Conservation (phyloP, 2,113 vertebrate genomes). For the Scytalopus superciliaris region DNA sequence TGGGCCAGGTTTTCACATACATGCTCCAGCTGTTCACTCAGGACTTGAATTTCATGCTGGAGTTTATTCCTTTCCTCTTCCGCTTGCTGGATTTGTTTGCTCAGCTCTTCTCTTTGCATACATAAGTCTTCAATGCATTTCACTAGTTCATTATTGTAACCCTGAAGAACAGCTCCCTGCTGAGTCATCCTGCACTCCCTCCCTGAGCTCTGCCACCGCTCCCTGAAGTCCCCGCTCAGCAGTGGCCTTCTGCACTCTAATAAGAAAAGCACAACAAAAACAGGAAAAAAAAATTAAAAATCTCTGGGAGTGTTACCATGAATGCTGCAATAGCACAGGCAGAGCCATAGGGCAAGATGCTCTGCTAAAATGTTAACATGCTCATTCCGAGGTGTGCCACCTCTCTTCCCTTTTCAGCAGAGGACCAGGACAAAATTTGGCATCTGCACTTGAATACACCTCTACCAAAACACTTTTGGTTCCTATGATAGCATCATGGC, state of each 20-base stretch:
- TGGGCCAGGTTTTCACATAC: conserved; percentile 48
- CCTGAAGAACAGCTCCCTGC: conserved; percentile 61
- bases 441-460: neutral
- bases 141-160: conserved; percentile 63
- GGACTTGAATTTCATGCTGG: conserved; percentile 46
- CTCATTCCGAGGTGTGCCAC: neutral
- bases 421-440: neutral
- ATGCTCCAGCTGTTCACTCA: conserved; percentile 22
- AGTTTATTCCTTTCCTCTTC: conserved; percentile 50
- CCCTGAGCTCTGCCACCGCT: neutral
- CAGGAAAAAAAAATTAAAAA: neutral
- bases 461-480: neutral
- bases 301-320: neutral
- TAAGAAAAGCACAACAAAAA: neutral
- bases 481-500: neutral
- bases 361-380: neutral
- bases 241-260: neutral
- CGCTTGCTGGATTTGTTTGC: conserved; percentile 51
- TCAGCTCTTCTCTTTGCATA: conserved; percentile 49
- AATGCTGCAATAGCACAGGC: accelerated
- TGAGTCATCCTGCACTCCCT: conserved; percentile 43
- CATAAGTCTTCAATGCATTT: conserved; percentile 58
- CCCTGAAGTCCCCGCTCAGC: neutral
- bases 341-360: accelerated
- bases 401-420: neutral